Evolutionary conservation across 1,140 invertebrate species (phyloP).

Genomic region (Ooceraea biroi): DNA sequence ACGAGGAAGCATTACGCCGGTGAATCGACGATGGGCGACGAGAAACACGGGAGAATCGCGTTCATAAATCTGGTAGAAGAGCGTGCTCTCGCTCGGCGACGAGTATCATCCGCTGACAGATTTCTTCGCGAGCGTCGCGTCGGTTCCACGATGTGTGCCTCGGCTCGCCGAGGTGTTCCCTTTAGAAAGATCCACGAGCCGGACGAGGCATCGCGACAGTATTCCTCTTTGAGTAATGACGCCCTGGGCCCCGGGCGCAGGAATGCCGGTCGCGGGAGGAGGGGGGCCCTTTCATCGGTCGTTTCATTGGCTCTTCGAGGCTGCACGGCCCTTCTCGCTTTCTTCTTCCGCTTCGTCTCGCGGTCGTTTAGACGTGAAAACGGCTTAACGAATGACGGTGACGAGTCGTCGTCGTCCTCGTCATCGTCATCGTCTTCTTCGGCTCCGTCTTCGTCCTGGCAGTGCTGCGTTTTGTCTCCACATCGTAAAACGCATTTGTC

Average conservation of each 20-base stretch:
- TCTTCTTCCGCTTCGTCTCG: conserved; percentile 57
- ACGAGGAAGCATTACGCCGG: conserved; percentile 19
- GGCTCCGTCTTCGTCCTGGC: background rate
- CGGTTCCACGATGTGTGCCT: conserved; percentile 40
- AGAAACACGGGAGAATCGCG: conserved; percentile 31
- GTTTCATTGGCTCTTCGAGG: conserved; percentile 39
- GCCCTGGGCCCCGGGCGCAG: conserved; percentile 46
- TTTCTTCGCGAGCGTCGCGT: conserved; percentile 50
- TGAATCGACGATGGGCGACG: conserved; percentile 1
- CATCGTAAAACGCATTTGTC: conserved; percentile 72
- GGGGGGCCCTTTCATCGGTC: conserved; percentile 69
- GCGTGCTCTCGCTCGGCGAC: conserved; percentile 49
- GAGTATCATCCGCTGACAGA: conserved; percentile 55
- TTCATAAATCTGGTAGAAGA: conserved; percentile 53
- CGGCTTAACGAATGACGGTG: conserved; percentile 76
- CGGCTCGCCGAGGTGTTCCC: conserved; percentile 42
- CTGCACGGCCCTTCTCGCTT: conserved; percentile 54
- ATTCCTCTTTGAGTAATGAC: conserved; percentile 75
- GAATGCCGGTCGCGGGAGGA: conserved; percentile 55
- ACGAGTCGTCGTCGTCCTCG: conserved; percentile 46
- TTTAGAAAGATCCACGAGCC: conserved; percentile 62
- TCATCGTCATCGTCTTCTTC: background rate
- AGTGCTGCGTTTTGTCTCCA: conserved; percentile 71
- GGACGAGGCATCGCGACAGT: conserved; percentile 75
- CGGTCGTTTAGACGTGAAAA: conserved; percentile 64